Conservation (phyloP, 2,888 invertebrate genomes). For the Cabera pusaria region DNA sequence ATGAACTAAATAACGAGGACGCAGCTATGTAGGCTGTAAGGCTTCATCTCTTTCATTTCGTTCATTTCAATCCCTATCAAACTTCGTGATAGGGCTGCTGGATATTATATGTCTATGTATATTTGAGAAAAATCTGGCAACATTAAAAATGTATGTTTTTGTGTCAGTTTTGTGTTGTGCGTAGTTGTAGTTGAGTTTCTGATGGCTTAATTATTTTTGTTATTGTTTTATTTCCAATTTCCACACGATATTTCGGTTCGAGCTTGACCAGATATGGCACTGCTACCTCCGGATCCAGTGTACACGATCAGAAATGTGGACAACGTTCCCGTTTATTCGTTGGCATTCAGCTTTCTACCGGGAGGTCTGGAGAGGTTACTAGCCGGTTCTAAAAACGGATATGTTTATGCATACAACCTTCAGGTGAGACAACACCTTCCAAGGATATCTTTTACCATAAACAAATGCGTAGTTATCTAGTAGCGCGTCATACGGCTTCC, state of each 20-base stretch:
- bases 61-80: too few species aligned
- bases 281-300: slow-evolving; percentile 90
- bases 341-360: slow-evolving; percentile 86
- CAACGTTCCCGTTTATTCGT: slow-evolving; percentile 88
- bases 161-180: slow-evolving; percentile 83
- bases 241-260: slow-evolving; percentile 69
- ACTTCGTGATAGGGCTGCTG: too few species aligned
- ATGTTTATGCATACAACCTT: slow-evolving; percentile 90
- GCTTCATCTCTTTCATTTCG: too few species aligned
- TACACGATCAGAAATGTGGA: slow-evolving; percentile 87
- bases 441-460: slow-evolving; percentile 45
- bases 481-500: slow-evolving; percentile 34
- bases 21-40: too few species aligned
- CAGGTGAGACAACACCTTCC: slow-evolving; percentile 82
- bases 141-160: slow-evolving; percentile 53
- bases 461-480: slow-evolving; percentile 40
- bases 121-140: too few species aligned
- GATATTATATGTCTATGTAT: too few species aligned
- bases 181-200: slow-evolving; percentile 79
- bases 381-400: slow-evolving; percentile 89
- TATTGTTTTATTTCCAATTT: slow-evolving; percentile 72
- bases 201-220: slow-evolving; percentile 79
- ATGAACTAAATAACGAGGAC: too few species aligned
- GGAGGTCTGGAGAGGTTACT: slow-evolving; percentile 85
- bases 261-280: slow-evolving; percentile 85